Evolutionary conservation across 1,140 invertebrate species (phyloP), one percentile per base, ranked within the genome.

Genomic region (Brachionus asplanchnoidis): DNA sequence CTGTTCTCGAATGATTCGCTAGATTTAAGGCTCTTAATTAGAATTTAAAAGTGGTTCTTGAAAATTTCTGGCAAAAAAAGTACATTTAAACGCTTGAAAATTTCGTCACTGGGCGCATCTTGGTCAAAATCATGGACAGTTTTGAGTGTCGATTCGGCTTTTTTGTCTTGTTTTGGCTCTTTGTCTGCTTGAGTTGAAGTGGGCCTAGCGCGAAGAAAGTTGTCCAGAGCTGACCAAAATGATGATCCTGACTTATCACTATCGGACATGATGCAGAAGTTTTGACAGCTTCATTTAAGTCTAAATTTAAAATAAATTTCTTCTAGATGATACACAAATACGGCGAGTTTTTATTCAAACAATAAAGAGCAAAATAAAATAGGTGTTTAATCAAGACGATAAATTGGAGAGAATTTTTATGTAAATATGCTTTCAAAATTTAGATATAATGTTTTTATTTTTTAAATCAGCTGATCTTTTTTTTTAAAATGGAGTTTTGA

Each of bases 221-320:
- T 46, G 42, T 77, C 73, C 44, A 77, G 50, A 50, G 73, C 46
- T 17, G 73, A 77, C 73, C 73, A 77, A 32, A 77, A 77, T 11
- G 20, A 77, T 50, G 73, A 77, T 77, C 42, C 40, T 36, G 42
- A 36, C 23, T 77, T 77, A 50, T 77, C 68, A 20, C 32, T 42
- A 42, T 73, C 68, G 40, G 68, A 73, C 68, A 77, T 77, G 11
- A 26, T 36, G 42, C n/a, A 12, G n/a, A 8, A 17, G 17, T 75
- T 75, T 3, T 44, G 17, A 12, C n/a, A 50, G 17, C 20, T 46
- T 26, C 42, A 50, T 77, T 28, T 12, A 77, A 77, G 20, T 14
- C 44, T 50, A 26, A 50, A 77, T 50, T 26, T 12, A 50, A 77
- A 50, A 77, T 40, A 28, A 68, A 23, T 28, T 28, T 9, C 32